A percentile compares a stretch with the other conserved stretches of the same genome.
phyloP scores from a whole-genome alignment of 2,113 vertebrate genomes.

The Epinephelus lanceolatus region DNA sequence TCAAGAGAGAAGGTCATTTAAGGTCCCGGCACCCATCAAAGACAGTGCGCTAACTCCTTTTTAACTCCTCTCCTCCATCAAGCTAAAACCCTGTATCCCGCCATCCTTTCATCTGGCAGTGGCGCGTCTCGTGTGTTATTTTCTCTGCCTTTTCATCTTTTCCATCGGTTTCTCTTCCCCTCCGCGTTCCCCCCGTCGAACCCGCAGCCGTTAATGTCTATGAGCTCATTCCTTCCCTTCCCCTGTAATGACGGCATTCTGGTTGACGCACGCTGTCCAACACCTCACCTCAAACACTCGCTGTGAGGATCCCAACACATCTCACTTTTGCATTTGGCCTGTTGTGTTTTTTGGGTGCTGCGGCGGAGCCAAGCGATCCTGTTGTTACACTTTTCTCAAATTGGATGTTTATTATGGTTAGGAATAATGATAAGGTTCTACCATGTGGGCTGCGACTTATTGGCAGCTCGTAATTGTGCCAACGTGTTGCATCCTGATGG shows the following conservation, averaged over 20 bases:
- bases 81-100: conserved; percentile 68
- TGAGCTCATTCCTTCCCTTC: conserved; percentile 85
- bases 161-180: conserved; percentile 75
- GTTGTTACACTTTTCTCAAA: conserved; percentile 38
- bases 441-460: conserved; percentile 37
- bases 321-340: conserved; percentile 45
- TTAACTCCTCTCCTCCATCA: conserved; percentile 71
- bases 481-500: conserved; percentile 65
- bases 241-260: conserved; percentile 74
- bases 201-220: conserved; percentile 76
- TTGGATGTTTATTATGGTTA: conserved; percentile 61
- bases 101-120: conserved; percentile 72
- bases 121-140: conserved; percentile 69
- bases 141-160: conserved; percentile 84
- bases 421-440: conserved; percentile 54
- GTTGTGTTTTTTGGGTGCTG: not conserved
- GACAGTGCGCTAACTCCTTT: conserved; percentile 57
- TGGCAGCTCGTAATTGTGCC: conserved; percentile 53
- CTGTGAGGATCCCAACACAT: conserved; percentile 36
- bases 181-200: conserved; percentile 61
- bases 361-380: not conserved
- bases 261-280: conserved; percentile 76
- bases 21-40: conserved; percentile 68
- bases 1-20: conserved; percentile 53
- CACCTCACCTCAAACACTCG: conserved; percentile 74